Percentiles rank a stretch among this genome's conserved stretches.
Conservation (phyloP, 2,113 vertebrate species). For the Neogale vison region DNA sequence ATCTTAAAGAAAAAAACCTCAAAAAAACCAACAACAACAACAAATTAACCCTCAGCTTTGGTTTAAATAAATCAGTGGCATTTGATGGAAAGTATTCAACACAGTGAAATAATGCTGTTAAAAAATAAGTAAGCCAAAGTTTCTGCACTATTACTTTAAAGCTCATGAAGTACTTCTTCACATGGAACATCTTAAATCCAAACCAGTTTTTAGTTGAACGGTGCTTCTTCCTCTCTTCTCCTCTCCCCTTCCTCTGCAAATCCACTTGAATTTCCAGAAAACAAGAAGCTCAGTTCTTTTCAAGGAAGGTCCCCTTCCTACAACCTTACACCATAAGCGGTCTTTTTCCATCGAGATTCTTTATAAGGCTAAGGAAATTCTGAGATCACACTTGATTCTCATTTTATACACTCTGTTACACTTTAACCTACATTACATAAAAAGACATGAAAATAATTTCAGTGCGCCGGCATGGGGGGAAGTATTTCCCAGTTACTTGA, state of each 20-base stretch:
- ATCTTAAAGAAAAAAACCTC: not conserved
- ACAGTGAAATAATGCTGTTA: not conserved
- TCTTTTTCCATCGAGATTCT: not conserved
- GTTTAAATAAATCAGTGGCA: conserved; percentile 2
- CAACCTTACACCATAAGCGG: not conserved
- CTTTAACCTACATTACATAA: not conserved
- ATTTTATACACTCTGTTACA: not conserved
- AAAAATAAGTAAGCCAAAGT: not conserved
- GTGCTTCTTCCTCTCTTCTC: not conserved
- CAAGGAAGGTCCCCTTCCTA: not conserved
- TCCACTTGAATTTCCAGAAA: not conserved
- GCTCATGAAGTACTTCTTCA: not conserved
- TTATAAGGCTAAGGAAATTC: not conserved
- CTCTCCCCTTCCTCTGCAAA: not conserved
- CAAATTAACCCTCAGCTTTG: not conserved
- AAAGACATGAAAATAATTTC: not conserved
- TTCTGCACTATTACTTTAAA: not conserved
- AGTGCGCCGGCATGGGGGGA: not conserved
- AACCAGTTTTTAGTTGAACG: not conserved
- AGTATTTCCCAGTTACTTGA: not conserved
- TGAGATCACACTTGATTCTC: not conserved
- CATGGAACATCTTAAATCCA: not conserved
- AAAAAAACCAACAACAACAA: not conserved
- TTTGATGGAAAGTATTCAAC: conserved; percentile 17
- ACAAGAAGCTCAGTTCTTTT: not conserved